Evolutionary conservation across 2,113 vertebrate genomes (phyloP).

Genomic region (Notiomystis cincta): DNA sequence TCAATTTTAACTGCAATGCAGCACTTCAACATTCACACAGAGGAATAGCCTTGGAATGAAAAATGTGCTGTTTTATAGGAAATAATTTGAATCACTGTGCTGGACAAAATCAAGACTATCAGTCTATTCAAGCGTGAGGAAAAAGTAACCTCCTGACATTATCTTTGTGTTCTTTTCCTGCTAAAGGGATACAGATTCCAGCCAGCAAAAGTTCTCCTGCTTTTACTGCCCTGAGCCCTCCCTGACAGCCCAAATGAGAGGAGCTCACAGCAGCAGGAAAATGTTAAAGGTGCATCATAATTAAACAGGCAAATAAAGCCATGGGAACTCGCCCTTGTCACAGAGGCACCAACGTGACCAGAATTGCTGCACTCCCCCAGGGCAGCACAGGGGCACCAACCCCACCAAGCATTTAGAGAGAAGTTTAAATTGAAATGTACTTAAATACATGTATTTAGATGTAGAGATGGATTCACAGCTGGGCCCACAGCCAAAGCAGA

Average conservation of each 20-base stretch:
- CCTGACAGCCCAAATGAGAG: not conserved
- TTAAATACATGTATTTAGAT: fast-evolving
- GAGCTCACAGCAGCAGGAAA: not conserved
- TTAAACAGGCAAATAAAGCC: slow-evolving; percentile 14
- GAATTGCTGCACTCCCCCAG: not conserved
- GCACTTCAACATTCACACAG: not conserved
- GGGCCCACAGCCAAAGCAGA: not conserved
- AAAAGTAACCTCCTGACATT: slow-evolving; percentile 51
- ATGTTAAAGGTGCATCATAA: slow-evolving; percentile 12
- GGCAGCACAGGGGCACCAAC: not conserved
- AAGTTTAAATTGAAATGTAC: not conserved
- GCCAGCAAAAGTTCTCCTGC: not conserved
- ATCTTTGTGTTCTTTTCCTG: slow-evolving; percentile 16
- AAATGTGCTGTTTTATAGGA: slow-evolving; percentile 5
- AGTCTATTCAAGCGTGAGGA: not conserved
- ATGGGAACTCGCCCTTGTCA: not conserved
- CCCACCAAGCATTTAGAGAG: not conserved
- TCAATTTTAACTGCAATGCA: slow-evolving; percentile 3
- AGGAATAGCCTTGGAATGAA: not conserved
- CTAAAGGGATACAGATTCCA: not conserved
- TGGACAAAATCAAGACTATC: slow-evolving; percentile 43
- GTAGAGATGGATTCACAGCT: fast-evolving
- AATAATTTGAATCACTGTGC: slow-evolving; percentile 22
- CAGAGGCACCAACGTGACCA: fast-evolving
- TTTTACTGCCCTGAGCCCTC: not conserved